phyloP scores from a whole-genome alignment of 2,888 invertebrate species.

The Pyrochroa serraticornis region DNA sequence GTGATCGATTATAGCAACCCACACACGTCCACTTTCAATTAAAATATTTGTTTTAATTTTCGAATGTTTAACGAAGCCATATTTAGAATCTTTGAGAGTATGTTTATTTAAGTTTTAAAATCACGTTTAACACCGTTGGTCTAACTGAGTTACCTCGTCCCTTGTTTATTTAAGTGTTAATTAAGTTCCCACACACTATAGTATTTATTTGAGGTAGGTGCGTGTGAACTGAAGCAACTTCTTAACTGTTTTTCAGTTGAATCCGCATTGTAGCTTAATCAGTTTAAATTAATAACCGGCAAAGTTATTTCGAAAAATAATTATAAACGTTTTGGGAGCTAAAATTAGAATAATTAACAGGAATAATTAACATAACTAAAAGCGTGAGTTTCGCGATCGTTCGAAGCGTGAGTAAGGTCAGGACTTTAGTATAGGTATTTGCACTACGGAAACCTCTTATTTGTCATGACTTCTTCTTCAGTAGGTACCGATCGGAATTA shows the following conservation, averaged over 20 bases:
- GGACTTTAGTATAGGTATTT: no score
- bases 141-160: conserved; percentile 18
- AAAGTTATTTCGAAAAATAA: no score
- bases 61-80: neutral
- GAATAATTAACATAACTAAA: no score
- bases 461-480: no score
- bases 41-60: conserved; percentile 7
- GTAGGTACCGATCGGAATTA: no score
- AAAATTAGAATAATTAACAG: no score
- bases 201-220: neutral
- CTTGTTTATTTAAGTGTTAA: conserved; percentile 18
- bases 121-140: conserved; percentile 19
- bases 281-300: no score
- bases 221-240: conserved; percentile 12
- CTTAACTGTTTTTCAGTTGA: neutral
- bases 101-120: conserved; percentile 15
- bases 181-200: conserved; percentile 19
- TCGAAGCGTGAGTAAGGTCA: no score
- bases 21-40: conserved; percentile 6
- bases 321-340: no score
- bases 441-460: no score
- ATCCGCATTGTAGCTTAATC: no score
- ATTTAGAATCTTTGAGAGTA: conserved; percentile 5
- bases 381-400: no score
- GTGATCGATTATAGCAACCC: conserved; percentile 8